These are phyloP conservation scores for Xylota segnis DNA, from an alignment of 2,888 invertebrate species.

Conservation along the genomic window DNA sequence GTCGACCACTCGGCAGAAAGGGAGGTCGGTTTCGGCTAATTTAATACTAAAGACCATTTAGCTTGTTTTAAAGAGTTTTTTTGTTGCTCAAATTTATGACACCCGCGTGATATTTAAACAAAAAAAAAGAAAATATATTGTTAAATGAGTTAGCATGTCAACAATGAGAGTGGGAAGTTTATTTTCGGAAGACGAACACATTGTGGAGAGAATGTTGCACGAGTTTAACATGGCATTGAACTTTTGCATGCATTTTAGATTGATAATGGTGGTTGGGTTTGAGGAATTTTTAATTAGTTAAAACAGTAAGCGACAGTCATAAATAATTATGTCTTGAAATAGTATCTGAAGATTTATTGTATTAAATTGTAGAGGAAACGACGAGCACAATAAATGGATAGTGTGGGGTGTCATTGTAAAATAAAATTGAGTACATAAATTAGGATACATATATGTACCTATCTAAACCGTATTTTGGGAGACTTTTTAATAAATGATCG, in stretches of 20 bases:
- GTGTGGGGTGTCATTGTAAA: not conserved
- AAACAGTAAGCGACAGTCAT: not conserved
- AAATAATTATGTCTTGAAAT: too few species aligned
- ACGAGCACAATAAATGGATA: not conserved
- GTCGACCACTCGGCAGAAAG: not conserved
- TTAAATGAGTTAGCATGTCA: slow-evolving; percentile 37
- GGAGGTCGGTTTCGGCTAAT: not conserved
- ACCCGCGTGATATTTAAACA: slow-evolving; percentile 34
- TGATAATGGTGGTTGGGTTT: not conserved
- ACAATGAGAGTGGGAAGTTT: slow-evolving; percentile 28
- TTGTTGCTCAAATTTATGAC: slow-evolving; percentile 43
- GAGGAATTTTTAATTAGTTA: not conserved
- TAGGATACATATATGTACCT: too few species aligned
- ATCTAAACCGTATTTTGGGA: too few species aligned
- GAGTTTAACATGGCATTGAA: slow-evolving; percentile 22
- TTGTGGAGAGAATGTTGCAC: not conserved
- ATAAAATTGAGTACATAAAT: not conserved
- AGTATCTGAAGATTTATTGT: not conserved
- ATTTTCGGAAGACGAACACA: not conserved
- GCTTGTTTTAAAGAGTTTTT: slow-evolving; percentile 12
- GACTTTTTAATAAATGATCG: too few species aligned
- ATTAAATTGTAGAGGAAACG: not conserved
- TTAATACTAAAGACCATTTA: slow-evolving; percentile 46
- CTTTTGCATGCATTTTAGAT: slow-evolving; percentile 12
- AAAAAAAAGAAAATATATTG: not conserved